Base-by-base conservation (phyloP, 2,113 vertebrate species). In the Hystrix cristata region DNA sequence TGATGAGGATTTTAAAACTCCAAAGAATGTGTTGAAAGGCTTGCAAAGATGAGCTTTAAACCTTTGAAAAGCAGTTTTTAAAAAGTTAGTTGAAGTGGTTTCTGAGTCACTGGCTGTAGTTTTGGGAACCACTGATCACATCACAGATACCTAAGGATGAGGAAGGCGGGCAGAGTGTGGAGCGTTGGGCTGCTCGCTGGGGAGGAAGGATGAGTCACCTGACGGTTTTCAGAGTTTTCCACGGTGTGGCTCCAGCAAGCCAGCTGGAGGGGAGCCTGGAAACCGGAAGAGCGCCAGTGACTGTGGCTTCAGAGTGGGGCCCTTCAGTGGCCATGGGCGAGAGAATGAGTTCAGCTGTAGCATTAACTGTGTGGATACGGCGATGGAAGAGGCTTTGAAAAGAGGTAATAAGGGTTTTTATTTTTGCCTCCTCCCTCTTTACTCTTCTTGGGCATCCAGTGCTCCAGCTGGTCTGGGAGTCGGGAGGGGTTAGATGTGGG, bases 71-170 rank as follows among this genome's bases (percentile, higher is more conserved):
- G 19, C 10, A 74, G 27, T 67, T 87, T 80, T 93, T 51, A 16
- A n/a, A 51, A 74, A 64, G 34, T 46, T 81, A 59, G 7, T 84
- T 79, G 34, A 76, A 81, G 62, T 95, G 4, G 67, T 72, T 89
- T 93, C 86, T 97, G 38, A 87, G 38, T 87, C 6, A 46, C 65
- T 80, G 60, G n/a, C 51, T 95, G 5, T 83, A 72, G 69, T 96
- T 72, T 94, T 25, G 19, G 62, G 72, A 95, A 72, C 69, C 27
- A 51, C 57, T 74, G 27, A 64, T 90, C 78, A 88, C 57, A 76
- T 85, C 23, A 13, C 38, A 10, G 12, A 34, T 57, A n/a, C 48
- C 55, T 87, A 25, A 92, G 64, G 51, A 74, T 53, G 51, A 55
- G 80, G 72, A 96, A 93, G 46, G 21, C 12, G 64, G 64, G 23